These are phyloP conservation scores for Distichodus sexfasciatus DNA, from an alignment of 2,797 vertebrate species.

Conservation along the genomic window DNA sequence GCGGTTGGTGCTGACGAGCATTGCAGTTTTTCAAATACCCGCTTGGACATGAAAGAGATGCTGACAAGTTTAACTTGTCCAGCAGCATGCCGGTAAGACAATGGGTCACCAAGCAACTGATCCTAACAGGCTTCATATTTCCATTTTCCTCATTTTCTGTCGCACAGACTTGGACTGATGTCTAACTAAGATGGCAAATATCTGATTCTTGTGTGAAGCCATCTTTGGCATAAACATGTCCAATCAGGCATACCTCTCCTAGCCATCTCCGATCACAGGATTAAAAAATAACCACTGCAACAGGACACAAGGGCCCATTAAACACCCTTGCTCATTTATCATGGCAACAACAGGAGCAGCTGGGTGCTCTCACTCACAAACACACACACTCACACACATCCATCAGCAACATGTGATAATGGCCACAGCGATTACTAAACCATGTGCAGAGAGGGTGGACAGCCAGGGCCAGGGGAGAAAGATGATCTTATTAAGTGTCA, in stretches of 20 bases:
- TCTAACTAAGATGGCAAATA: not conserved
- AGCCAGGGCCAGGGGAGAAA: slow-evolving; percentile 40
- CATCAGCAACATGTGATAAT: slow-evolving; percentile 52
- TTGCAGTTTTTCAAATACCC: slow-evolving; percentile 28
- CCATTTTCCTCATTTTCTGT: not conserved
- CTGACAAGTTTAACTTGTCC: not conserved
- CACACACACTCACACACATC: slow-evolving; percentile 24
- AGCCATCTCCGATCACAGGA: slow-evolving; percentile 25
- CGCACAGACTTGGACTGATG: not conserved
- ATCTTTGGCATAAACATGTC: slow-evolving; percentile 32
- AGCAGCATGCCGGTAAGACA: slow-evolving; percentile 17
- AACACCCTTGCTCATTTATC: slow-evolving; percentile 46
- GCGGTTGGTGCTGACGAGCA: slow-evolving; percentile 14
- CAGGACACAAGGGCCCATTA: slow-evolving; percentile 45
- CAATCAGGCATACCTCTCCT: not conserved
- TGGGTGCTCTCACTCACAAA: slow-evolving; percentile 4
- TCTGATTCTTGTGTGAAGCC: slow-evolving; percentile 18
- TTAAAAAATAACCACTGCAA: slow-evolving; percentile 42
- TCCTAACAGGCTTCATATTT: not conserved
- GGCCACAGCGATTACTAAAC: slow-evolving; percentile 42
- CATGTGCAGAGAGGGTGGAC: slow-evolving; percentile 42
- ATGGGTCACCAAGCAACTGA: slow-evolving; percentile 6
- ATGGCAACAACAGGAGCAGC: slow-evolving; percentile 48
- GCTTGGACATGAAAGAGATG: slow-evolving; percentile 19
- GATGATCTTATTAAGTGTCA: slow-evolving; percentile 51